A percentile compares a stretch with the other conserved stretches of the same genome.
Conservation (phyloP, 2,888 invertebrate genomes). For the Drosophila affinis region DNA sequence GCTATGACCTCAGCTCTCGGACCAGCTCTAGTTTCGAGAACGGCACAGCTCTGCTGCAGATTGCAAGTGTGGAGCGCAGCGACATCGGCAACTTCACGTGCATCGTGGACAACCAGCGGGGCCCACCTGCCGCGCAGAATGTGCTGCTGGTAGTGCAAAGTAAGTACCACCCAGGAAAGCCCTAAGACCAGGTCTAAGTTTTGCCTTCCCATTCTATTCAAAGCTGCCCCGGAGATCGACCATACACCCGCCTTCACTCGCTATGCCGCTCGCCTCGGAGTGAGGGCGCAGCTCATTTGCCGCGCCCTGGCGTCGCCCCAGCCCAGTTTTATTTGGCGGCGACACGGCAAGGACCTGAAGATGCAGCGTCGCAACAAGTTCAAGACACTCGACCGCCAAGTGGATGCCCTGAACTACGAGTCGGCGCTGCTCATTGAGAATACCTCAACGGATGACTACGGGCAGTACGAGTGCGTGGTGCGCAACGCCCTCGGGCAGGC, state of each 20-base stretch:
- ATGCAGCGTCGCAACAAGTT: constrained; percentile 81
- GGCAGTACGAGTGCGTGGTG: constrained; percentile 80
- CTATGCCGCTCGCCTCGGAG: constrained; percentile 79
- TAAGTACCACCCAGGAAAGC: constrained; percentile 55
- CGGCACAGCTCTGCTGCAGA: constrained; percentile 77
- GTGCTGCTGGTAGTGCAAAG: constrained; percentile 81
- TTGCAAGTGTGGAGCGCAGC: constrained; percentile 79
- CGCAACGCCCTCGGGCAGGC: constrained; percentile 80
- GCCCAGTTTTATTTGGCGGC: constrained; percentile 81
- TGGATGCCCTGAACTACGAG: constrained; percentile 78
- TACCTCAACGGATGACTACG: constrained; percentile 80
- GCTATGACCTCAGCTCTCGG: constrained; percentile 77
- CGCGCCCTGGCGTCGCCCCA: constrained; percentile 78
- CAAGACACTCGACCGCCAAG: constrained; percentile 72
- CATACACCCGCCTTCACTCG: constrained; percentile 76
- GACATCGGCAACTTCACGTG: constrained; percentile 82
- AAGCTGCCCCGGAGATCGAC: constrained; percentile 81
- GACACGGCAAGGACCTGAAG: constrained; percentile 81
- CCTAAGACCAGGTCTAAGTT: neutral
- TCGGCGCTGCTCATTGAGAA: constrained; percentile 78
- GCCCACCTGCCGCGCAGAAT: constrained; percentile 70
- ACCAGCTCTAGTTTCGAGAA: constrained; percentile 79
- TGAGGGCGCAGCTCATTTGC: constrained; percentile 77
- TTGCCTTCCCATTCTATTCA: neutral
- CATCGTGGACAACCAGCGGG: constrained; percentile 80